These are phyloP conservation scores for Lasioglossum villosulum DNA, from an alignment of 2,888 invertebrate species.

Conservation along the genomic window DNA sequence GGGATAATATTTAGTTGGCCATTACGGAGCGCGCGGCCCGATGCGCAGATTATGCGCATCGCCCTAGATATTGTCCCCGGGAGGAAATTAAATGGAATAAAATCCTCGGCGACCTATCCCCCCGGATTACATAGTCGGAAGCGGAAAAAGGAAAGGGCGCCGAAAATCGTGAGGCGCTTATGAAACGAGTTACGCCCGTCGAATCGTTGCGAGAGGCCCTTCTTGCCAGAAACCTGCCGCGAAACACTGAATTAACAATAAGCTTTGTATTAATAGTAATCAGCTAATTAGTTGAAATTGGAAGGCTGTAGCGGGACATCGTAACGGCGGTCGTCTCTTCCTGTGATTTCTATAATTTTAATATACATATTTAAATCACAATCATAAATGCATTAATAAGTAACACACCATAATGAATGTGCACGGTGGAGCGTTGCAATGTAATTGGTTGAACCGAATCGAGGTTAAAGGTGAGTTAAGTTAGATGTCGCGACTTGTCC, in stretches of 20 bases:
- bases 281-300: neutral
- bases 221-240: neutral
- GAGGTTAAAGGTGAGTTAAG: neutral
- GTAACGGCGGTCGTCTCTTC: neutral
- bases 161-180: slow-evolving; percentile 26
- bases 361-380: neutral
- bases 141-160: neutral
- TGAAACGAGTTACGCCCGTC: neutral
- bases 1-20: slow-evolving; percentile 54
- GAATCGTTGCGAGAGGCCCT: neutral
- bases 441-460: neutral
- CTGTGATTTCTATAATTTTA: neutral
- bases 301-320: neutral
- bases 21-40: slow-evolving; percentile 32
- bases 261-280: neutral
- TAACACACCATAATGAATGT: neutral
- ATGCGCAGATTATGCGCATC: slow-evolving; percentile 55
- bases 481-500: neutral
- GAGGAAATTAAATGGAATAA: slow-evolving; percentile 64
- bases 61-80: slow-evolving; percentile 52
- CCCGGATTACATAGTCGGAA: slow-evolving; percentile 18
- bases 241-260: neutral
- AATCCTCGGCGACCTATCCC: slow-evolving; percentile 23
- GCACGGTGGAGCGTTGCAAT: neutral
- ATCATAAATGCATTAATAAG: neutral